Evolutionary conservation across 2,797 vertebrate species (phyloP).

Genomic region (Xenops minutus): DNA sequence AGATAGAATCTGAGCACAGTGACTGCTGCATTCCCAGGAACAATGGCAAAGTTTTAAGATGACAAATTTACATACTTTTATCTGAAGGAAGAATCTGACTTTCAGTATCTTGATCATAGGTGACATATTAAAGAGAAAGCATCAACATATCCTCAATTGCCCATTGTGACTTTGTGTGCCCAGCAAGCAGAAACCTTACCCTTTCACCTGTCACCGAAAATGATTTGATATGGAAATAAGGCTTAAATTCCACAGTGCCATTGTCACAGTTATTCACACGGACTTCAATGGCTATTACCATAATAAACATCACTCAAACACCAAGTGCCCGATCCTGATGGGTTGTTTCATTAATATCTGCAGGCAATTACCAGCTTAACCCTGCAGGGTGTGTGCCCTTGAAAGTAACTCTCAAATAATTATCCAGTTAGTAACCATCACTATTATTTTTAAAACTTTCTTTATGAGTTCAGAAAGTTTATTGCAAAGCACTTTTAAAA

Average conservation of each 20-base stretch:
- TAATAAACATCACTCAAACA: background rate
- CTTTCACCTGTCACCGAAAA: background rate
- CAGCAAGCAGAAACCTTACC: background rate
- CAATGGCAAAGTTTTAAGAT: background rate
- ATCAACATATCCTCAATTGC: background rate
- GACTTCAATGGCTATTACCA: background rate
- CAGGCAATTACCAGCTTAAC: background rate
- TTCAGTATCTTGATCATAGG: background rate
- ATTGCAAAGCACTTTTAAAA: background rate
- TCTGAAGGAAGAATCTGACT: constrained; percentile 19
- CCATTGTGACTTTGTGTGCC: constrained; percentile 8
- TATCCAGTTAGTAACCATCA: background rate
- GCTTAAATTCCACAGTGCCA: constrained; percentile 6
- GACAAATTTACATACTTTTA: background rate
- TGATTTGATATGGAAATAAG: constrained; percentile 49
- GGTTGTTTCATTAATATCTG: background rate
- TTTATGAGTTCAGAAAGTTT: background rate
- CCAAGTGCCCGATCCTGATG: background rate
- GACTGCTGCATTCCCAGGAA: background rate
- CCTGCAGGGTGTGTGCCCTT: background rate
- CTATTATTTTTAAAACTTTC: background rate
- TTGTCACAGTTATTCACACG: background rate
- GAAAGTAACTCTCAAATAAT: background rate
- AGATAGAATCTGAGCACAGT: constrained; percentile 29
- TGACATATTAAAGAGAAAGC: constrained; percentile 22